Evolutionary conservation across 1,140 invertebrate species (phyloP).

Genomic region (Apis cerana): DNA sequence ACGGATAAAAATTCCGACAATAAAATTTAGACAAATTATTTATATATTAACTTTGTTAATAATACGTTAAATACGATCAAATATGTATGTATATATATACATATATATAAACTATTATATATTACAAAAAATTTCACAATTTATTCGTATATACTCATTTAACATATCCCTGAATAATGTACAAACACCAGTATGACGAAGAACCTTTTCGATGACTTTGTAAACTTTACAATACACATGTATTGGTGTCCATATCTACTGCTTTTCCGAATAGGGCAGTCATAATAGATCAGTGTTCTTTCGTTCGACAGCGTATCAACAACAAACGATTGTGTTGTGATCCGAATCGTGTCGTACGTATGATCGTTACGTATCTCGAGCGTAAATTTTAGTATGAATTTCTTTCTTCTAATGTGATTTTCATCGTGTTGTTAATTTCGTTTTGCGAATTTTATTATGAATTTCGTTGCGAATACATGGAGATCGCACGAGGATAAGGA

Average conservation of each 20-base stretch:
- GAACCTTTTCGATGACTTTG: not conserved
- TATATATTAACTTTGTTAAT: too few species aligned
- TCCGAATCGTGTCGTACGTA: not conserved
- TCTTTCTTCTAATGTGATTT: too few species aligned
- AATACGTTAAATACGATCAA: too few species aligned
- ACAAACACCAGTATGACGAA: not conserved
- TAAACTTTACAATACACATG: not conserved
- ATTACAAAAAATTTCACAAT: not conserved
- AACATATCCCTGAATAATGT: not conserved
- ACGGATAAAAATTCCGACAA: too few species aligned
- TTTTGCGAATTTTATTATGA: too few species aligned
- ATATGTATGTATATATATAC: too few species aligned
- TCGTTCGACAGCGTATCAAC: not conserved
- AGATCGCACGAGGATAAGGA: too few species aligned
- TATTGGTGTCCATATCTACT: conserved; percentile 2
- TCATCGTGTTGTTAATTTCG: too few species aligned
- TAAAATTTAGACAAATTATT: too few species aligned
- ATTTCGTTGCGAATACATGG: not conserved
- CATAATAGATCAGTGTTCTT: not conserved
- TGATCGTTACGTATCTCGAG: not conserved
- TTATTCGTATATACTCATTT: not conserved
- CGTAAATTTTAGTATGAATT: not conserved
- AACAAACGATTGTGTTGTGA: not conserved
- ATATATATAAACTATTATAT: too few species aligned
- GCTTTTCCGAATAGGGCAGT: conserved; percentile 11